These are phyloP conservation scores for Nemotelus nigrinus DNA, from an alignment of 2,888 invertebrate genomes.

Conservation along the genomic window DNA sequence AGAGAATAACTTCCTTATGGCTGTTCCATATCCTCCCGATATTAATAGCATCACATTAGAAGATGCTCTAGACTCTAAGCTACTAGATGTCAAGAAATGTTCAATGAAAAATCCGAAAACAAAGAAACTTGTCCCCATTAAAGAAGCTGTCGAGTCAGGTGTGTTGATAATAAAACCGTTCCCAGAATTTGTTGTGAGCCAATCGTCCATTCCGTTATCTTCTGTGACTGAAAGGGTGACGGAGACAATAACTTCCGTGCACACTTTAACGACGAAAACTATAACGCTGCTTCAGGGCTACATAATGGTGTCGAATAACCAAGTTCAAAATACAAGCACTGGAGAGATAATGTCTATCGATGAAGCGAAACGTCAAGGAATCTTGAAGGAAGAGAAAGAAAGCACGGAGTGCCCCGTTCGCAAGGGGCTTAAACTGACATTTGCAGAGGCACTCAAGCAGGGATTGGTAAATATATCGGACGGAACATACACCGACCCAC, in stretches of 20 bases:
- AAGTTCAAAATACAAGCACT: slow-evolving; percentile 77
- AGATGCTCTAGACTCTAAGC: slow-evolving; percentile 74
- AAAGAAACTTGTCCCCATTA: slow-evolving; percentile 74
- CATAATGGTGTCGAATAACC: slow-evolving; percentile 73
- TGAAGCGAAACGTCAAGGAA: slow-evolving; percentile 78
- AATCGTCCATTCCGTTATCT: slow-evolving; percentile 71
- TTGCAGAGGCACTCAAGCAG: slow-evolving; percentile 74
- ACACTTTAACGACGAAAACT: slow-evolving; percentile 82
- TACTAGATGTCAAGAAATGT: slow-evolving; percentile 75
- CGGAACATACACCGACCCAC: slow-evolving; percentile 75
- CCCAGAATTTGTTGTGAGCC: slow-evolving; percentile 65
- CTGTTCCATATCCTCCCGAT: slow-evolving; percentile 77
- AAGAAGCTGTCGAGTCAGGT: slow-evolving; percentile 81
- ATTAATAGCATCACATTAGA: slow-evolving; percentile 74
- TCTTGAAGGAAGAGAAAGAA: slow-evolving; percentile 77
- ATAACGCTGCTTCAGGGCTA: slow-evolving; percentile 79
- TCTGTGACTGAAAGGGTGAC: slow-evolving; percentile 80
- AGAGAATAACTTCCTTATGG: slow-evolving; percentile 80
- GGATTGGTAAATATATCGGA: slow-evolving; percentile 73
- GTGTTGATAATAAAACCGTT: slow-evolving; percentile 76
- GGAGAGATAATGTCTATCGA: slow-evolving; percentile 79
- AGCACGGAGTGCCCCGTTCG: slow-evolving; percentile 74
- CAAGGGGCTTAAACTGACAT: slow-evolving; percentile 72
- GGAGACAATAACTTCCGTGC: slow-evolving; percentile 75
- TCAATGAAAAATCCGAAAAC: slow-evolving; percentile 78